Conservation (phyloP, 2,113 vertebrate genomes). For the Microtus pennsylvanicus region DNA sequence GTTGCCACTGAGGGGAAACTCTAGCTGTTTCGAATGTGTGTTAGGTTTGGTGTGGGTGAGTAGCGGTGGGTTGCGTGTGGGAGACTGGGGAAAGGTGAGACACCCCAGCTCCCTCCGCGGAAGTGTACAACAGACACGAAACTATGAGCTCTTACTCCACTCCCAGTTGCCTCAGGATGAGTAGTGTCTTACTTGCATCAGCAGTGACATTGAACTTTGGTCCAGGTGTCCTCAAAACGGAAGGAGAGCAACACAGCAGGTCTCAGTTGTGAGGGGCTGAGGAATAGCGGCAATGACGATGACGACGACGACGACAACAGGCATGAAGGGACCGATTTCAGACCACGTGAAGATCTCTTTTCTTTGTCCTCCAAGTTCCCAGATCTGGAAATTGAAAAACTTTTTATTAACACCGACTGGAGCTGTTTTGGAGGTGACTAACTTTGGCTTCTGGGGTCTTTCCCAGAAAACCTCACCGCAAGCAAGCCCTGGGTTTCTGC, state of each 20-base stretch:
- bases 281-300: background rate
- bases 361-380: background rate
- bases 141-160: background rate
- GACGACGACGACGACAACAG: background rate
- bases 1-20: background rate
- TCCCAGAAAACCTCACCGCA: background rate
- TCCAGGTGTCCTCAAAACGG: conserved; percentile 9
- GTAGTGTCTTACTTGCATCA: background rate
- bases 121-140: background rate
- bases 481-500: background rate
- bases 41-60: no score
- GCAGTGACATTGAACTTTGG: background rate
- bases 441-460: background rate
- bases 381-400: background rate
- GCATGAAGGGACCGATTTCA: background rate
- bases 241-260: background rate
- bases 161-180: background rate
- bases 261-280: background rate
- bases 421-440: background rate
- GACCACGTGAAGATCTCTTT: background rate
- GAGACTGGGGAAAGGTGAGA: background rate
- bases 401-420: background rate
- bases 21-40: background rate
- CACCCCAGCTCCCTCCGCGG: background rate
- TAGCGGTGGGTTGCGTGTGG: background rate